Conservation (phyloP, 2,888 invertebrate genomes). For the Meta bourneti region DNA sequence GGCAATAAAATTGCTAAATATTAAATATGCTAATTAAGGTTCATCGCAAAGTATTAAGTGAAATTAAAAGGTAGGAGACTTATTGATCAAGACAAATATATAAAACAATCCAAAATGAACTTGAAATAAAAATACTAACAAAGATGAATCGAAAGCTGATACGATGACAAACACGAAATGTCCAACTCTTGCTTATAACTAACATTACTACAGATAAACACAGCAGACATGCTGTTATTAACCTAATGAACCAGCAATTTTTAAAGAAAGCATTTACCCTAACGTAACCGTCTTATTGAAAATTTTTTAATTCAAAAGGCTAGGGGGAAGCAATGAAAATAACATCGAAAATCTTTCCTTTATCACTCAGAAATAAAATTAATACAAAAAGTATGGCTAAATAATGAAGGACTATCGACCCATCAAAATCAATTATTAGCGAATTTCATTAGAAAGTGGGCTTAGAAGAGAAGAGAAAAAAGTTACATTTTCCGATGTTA, state of each 20-base stretch:
- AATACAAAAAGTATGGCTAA: constrained; percentile 58
- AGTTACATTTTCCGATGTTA: constrained; percentile 45
- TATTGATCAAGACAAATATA: no score
- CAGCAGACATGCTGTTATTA: neutral
- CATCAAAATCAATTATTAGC: constrained; percentile 68
- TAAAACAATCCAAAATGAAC: no score
- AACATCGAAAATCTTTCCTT: constrained; percentile 23
- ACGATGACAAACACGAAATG: no score
- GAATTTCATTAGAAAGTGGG: constrained; percentile 63
- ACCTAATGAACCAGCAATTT: neutral
- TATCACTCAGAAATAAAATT: constrained; percentile 39
- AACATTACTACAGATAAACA: no score
- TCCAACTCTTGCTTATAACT: no score
- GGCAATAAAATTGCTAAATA: no score
- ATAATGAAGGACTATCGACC: constrained; percentile 60
- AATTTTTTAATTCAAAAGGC: neutral
- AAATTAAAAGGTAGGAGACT: no score
- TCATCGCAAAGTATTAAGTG: no score
- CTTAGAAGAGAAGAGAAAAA: constrained; percentile 18
- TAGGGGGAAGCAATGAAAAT: neutral
- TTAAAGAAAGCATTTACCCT: no score
- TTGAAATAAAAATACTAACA: no score
- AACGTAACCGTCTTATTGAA: neutral
- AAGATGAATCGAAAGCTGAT: no score
- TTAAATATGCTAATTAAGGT: no score